Conservation (phyloP, 1,140 invertebrate genomes). For the Hestina assimilis region DNA sequence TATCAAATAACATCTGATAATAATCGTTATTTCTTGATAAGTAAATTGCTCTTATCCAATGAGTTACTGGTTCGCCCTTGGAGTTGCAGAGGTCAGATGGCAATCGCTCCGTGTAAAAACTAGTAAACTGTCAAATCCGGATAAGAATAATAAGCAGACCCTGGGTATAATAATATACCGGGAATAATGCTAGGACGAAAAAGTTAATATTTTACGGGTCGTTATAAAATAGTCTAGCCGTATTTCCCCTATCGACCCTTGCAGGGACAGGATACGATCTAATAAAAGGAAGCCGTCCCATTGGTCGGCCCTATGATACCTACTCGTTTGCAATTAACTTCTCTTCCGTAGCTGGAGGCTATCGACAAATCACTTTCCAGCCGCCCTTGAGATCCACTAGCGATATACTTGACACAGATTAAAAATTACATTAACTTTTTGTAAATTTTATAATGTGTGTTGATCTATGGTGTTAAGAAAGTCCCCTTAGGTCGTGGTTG, state of each 20-base stretch:
- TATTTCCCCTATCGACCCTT: not conserved
- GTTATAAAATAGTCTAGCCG: not conserved
- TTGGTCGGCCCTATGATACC: constrained; percentile 54
- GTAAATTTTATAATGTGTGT: not conserved
- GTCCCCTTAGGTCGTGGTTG: no score
- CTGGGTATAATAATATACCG: no score
- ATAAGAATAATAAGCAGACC: no score
- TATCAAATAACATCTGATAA: no score
- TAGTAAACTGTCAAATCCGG: no score
- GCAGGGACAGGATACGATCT: constrained; percentile 9
- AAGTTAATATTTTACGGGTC: not conserved
- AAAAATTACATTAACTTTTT: constrained; percentile 10
- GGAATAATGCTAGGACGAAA: no score
- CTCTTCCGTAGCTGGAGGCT: constrained; percentile 52
- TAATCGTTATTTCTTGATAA: no score
- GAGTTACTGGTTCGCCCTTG: no score
- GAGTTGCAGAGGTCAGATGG: no score
- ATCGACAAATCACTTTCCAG: constrained; percentile 51
- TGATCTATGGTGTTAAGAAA: no score
- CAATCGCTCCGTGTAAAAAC: no score
- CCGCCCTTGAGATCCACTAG: constrained; percentile 19
- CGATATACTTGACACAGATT: constrained; percentile 30
- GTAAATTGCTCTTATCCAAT: no score
- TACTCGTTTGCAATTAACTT: constrained; percentile 55
- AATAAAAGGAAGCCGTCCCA: constrained; percentile 43